Base-by-base conservation (phyloP, 2,888 invertebrate genomes). In the Ceraclea dissimilis region DNA sequence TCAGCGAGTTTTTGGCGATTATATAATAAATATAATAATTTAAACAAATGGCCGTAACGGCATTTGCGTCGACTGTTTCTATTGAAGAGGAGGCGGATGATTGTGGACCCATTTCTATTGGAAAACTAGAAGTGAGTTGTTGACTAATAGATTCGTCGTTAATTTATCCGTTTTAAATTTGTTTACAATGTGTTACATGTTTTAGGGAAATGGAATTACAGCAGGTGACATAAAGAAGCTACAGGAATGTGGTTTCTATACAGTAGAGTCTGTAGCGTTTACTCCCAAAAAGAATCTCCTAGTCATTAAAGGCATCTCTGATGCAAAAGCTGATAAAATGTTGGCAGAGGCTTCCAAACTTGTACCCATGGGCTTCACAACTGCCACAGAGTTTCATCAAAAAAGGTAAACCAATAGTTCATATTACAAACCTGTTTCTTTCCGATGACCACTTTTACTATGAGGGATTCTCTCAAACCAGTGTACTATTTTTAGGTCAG, bases 281-380 rank as follows among this genome's bases (percentile, higher is more conserved):
- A 87, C 95, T 1, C 93, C 98, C 0, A 94, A 93, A 68, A 98
- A 97, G 71, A 83, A 85, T 68, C 75, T 99, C 0, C 76, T 94
- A 1, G 76, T 84, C 5, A 89, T 95, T 46, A 96, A 96, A 73
- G 99, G 99, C 0, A 92, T 99, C 63, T 95, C 95, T 49, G 99
- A 99, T 69, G 90, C 90, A 0, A 99, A 99, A 72, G 97, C 95
- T 11, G 98, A 98, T 62, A 96, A 96, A 76, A 84, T 97, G 62
- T 67, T 93, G 57, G 80, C 82, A 2, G 97, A 96, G 74, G 95
- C 97, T 2, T 83, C 86, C 0, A 99, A 98, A 71, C 71, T 94
- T 39, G 93, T 98, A 1, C 93, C 94, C 0, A 93, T 99, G 90
- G 98, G 98, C 0, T 99, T 99, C 68, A 96, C 95, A 4, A 96